phyloP scores from a whole-genome alignment of 2,888 invertebrate genomes.

The Anodontia alba region DNA sequence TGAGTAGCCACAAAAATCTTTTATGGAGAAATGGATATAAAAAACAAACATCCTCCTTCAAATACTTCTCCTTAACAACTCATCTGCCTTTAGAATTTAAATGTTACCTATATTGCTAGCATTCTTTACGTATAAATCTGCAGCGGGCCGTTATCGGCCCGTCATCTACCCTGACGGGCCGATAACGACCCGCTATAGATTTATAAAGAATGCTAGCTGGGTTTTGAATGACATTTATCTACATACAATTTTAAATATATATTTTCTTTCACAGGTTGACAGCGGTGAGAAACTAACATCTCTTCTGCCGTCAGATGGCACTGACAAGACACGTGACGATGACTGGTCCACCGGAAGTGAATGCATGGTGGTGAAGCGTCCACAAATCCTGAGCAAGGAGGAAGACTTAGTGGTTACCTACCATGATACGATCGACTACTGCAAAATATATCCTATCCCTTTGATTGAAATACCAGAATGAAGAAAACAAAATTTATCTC shows the following conservation, averaged over 20 bases:
- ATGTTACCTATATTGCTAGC: too few relatives aligned
- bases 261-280: constrained; percentile 8
- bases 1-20: too few relatives aligned
- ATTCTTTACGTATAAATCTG: too few relatives aligned
- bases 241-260: background rate
- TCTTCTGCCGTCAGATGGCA: background rate
- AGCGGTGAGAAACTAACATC: constrained; percentile 10
- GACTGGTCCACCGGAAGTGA: background rate
- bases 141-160: too few relatives aligned
- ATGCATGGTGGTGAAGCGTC: constrained; percentile 12
- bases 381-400: background rate
- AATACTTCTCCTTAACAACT: too few relatives aligned
- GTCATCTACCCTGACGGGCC: too few relatives aligned
- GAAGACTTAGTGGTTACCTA: constrained; percentile 20
- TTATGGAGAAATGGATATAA: too few relatives aligned
- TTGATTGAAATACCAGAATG: constrained; percentile 13
- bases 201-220: too few relatives aligned
- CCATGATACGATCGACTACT: constrained; percentile 17
- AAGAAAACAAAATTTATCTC: background rate
- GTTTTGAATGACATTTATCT: too few relatives aligned
- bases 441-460: constrained; percentile 8
- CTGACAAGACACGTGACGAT: background rate
- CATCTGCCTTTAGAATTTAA: too few relatives aligned
- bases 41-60: too few relatives aligned
- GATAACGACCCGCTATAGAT: too few relatives aligned